These are phyloP conservation scores for Apogon talboti DNA, from an alignment of 2,797 vertebrate genomes.

Conservation along the genomic window DNA sequence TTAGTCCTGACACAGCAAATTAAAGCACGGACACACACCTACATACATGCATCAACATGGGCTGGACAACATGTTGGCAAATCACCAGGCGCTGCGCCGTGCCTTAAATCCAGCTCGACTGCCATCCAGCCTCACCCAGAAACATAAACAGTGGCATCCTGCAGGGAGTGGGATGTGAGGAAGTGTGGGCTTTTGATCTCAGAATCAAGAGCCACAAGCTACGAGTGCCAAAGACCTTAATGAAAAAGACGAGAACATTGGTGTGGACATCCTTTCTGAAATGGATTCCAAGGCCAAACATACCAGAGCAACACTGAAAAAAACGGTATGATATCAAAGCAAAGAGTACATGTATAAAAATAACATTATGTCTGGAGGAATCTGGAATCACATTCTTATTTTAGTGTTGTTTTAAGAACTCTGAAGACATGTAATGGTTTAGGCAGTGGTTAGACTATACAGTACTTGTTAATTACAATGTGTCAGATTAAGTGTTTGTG, in stretches of 20 bases:
- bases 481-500: too few species aligned
- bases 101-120: not conserved
- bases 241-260: not conserved
- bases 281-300: too few species aligned
- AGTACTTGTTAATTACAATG: too few species aligned
- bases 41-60: conserved; percentile 19
- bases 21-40: conserved; percentile 19
- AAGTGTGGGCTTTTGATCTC: not conserved
- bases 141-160: conserved; percentile 24
- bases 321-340: too few species aligned
- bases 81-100: conserved; percentile 11
- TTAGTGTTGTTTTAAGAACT: too few species aligned
- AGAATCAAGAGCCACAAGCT: conserved; percentile 1
- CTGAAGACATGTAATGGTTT: too few species aligned
- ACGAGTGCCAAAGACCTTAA: not conserved
- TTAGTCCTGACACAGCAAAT: conserved; percentile 41
- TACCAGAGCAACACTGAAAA: too few species aligned
- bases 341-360: too few species aligned
- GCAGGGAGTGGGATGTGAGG: not conserved
- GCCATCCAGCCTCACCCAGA: conserved; percentile 7
- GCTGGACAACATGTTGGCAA: conserved; percentile 41
- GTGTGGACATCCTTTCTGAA: conserved; percentile 6
- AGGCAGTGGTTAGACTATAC: too few species aligned
- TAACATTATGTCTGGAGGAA: too few species aligned
- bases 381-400: too few species aligned